phyloP scores from a whole-genome alignment of 2,888 invertebrate genomes.

The Timema podura region DNA sequence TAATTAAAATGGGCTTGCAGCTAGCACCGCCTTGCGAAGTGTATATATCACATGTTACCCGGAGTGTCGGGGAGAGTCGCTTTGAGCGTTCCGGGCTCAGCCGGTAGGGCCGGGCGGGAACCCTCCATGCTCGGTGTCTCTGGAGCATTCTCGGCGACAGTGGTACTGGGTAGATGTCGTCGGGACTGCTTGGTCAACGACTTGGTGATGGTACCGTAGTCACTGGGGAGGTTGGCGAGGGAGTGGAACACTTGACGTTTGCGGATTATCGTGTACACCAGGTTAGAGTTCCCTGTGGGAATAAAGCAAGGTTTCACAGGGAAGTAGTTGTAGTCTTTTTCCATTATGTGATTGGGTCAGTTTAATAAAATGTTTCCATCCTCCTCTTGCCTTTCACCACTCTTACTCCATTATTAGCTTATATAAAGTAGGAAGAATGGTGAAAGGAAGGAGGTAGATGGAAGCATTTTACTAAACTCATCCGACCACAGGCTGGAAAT shows the following conservation, averaged over 20 bases:
- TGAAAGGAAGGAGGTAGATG: no score
- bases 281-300: slow-evolving; percentile 83
- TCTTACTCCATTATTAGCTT: no score
- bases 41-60: slow-evolving; percentile 45
- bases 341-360: no score
- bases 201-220: slow-evolving; percentile 82
- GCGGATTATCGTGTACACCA: slow-evolving; percentile 97
- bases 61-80: slow-evolving; percentile 89
- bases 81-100: slow-evolving; percentile 88
- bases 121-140: slow-evolving; percentile 73
- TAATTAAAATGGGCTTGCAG: no score
- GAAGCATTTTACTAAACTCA: no score
- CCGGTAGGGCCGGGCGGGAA: slow-evolving; percentile 76
- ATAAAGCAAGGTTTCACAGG: slow-evolving; percentile 19
- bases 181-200: slow-evolving; percentile 56
- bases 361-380: no score
- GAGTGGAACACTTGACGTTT: slow-evolving; percentile 98
- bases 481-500: no score
- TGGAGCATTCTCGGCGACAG: slow-evolving; percentile 52
- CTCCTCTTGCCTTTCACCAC: no score
- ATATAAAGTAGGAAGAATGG: no score
- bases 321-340: slow-evolving; percentile 5
- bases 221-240: slow-evolving; percentile 94
- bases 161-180: slow-evolving; percentile 42
- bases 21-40: no score